These are phyloP conservation scores for Pogonomyrmex californicus DNA, from an alignment of 1,140 invertebrate genomes.

Conservation along the genomic window DNA sequence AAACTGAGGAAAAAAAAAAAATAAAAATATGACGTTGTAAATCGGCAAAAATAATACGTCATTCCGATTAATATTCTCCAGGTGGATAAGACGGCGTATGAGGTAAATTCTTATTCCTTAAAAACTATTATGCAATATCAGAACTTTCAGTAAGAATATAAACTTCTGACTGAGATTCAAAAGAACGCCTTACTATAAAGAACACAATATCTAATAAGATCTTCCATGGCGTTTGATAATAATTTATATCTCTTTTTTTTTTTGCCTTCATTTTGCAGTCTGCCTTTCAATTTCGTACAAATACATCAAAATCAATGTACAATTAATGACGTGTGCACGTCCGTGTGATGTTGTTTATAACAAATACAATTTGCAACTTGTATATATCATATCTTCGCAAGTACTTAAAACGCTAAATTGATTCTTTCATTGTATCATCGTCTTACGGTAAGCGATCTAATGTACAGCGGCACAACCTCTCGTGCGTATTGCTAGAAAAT, in stretches of 20 bases:
- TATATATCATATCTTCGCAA: slow-evolving; percentile 36
- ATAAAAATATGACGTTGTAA: background rate
- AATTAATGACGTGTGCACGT: slow-evolving; percentile 16
- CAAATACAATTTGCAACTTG: slow-evolving; percentile 52
- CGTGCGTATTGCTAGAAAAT: slow-evolving; percentile 45
- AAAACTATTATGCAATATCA: slow-evolving; percentile 34
- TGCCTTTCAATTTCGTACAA: background rate
- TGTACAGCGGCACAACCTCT: slow-evolving; percentile 52
- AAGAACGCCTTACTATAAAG: slow-evolving; percentile 21
- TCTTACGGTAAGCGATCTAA: slow-evolving; percentile 39
- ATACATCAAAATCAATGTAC: slow-evolving; percentile 38
- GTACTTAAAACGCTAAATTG: slow-evolving; percentile 23
- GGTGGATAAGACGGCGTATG: background rate
- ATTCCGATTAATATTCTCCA: slow-evolving; percentile 16
- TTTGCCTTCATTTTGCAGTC: background rate
- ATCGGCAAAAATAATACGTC: background rate
- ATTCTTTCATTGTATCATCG: slow-evolving; percentile 12
- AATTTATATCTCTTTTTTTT: slow-evolving; percentile 11
- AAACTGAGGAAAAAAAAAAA: background rate
- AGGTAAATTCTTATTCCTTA: slow-evolving; percentile 18
- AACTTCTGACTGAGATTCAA: slow-evolving; percentile 36
- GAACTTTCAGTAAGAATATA: slow-evolving; percentile 40
- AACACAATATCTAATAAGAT: slow-evolving; percentile 5
- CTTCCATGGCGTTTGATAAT: background rate
- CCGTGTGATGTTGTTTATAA: slow-evolving; percentile 26